phyloP scores from a whole-genome alignment of 2,888 invertebrate species.

The Xanthia icteritia region DNA sequence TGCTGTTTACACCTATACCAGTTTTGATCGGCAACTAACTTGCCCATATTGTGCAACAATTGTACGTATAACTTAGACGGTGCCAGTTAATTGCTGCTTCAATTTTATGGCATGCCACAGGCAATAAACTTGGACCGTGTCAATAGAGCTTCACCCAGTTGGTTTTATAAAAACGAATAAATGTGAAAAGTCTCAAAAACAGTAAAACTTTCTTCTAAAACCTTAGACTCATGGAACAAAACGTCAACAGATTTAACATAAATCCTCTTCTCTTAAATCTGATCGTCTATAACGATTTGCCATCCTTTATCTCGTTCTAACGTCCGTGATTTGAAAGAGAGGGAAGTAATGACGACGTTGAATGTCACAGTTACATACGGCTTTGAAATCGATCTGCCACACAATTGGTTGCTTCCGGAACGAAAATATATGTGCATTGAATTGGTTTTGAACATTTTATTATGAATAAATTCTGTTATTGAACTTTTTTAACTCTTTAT shows the following conservation, averaged over 20 bases:
- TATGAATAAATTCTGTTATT: neutral
- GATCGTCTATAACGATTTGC: constrained; percentile 47
- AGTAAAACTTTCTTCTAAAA: constrained; percentile 23
- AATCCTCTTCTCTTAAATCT: constrained; percentile 50
- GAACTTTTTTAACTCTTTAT: neutral
- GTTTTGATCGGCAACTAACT: too few relatives aligned
- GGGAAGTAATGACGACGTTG: constrained; percentile 17
- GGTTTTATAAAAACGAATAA: neutral
- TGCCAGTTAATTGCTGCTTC: too few relatives aligned
- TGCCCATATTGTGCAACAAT: too few relatives aligned
- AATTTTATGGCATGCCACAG: too few relatives aligned
- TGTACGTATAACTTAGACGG: too few relatives aligned
- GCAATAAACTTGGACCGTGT: too few relatives aligned
- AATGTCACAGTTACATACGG: constrained; percentile 47
- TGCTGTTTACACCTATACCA: too few relatives aligned
- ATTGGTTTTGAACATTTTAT: constrained; percentile 7
- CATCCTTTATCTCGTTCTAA: constrained; percentile 21
- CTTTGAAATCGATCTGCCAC: constrained; percentile 53
- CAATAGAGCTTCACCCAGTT: too few relatives aligned
- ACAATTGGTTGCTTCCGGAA: constrained; percentile 45
- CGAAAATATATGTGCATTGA: constrained; percentile 28
- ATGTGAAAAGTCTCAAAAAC: neutral
- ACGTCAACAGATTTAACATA: constrained; percentile 46
- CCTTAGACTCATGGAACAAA: constrained; percentile 28
- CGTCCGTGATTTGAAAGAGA: constrained; percentile 24